Evolutionary conservation across 2,113 vertebrate genomes (phyloP), one percentile per base, ranked within the genome.

Genomic region (Callionymus lyra): DNA sequence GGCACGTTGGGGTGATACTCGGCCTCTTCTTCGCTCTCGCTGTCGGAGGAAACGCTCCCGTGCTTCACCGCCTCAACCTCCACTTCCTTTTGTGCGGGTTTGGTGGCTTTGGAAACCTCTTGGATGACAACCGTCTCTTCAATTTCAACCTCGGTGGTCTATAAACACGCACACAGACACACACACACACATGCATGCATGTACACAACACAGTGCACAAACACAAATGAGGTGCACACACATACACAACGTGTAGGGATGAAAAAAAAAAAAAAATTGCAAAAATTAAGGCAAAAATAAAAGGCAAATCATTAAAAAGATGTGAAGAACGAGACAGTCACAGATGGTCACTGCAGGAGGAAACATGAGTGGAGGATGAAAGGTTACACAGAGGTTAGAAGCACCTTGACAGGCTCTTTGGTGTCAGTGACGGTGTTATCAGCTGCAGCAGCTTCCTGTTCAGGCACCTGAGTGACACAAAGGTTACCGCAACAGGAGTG

Each of bases 11-110:
- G 89, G 41, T 83, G 89, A 80, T 94, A 98, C 71, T 96, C 93
- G 1, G 89, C 91, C 72, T 95, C 92, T 12, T 91, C 91, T 61
- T 96, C 95, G 51, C 91, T 96, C 60, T 94, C 93, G 53, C 91
- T 92, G 75, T 89, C 87, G 2, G 90, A 91, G 27, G 94, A 90
- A 44, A 87, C 71, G 63, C 90, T 86, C 82, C 84, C 88, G 74
- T 61, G 70, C 48, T 66, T 71, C 0, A 1, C 31, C 1, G 9
- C 38, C 6, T 51, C 48, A 1, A 66, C 77, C 18, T 86, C 85
- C 71, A 78, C 83, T 59, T 82, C 79, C 13, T 76, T 19, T 27
- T 19, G 10, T 46, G 47, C 61, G 0, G 67, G 46, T 80, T 86
- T 88, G 75, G 87, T 70, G 53, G 72, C 84, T 82, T 80, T 82